phyloP scores from a whole-genome alignment of 2,797 vertebrate genomes.

The Lemur catta region DNA sequence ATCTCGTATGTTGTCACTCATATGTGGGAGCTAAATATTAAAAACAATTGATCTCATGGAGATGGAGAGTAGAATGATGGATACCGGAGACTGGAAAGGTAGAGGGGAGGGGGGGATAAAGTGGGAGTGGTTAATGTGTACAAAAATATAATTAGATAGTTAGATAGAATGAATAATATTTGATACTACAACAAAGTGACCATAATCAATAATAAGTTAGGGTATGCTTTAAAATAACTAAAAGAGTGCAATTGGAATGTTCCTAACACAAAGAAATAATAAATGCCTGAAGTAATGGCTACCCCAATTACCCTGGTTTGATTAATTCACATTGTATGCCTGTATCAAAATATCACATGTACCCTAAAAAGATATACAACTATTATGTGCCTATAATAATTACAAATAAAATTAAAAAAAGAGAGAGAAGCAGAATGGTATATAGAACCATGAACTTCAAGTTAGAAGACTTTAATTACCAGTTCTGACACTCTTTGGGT shows the following conservation, averaged over 20 bases:
- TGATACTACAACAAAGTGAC: not conserved
- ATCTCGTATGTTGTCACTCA: too few relatives aligned
- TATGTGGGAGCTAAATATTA: too few relatives aligned
- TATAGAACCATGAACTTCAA: not conserved
- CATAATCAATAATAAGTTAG: not conserved
- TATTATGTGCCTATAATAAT: not conserved
- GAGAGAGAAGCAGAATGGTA: not conserved
- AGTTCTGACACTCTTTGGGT: not conserved
- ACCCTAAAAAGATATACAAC: not conserved
- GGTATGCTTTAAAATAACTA: not conserved
- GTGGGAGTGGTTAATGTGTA: not conserved
- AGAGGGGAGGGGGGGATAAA: not conserved
- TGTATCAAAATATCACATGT: not conserved
- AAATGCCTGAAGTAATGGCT: not conserved
- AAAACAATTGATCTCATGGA: too few relatives aligned
- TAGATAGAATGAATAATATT: not conserved
- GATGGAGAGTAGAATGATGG: too few relatives aligned
- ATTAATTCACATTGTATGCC: not conserved
- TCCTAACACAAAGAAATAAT: not conserved
- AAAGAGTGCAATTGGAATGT: not conserved
- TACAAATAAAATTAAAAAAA: not conserved
- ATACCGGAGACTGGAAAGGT: too few relatives aligned
- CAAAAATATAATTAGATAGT: not conserved
- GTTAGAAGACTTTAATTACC: not conserved
- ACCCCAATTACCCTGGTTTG: not conserved